A percentile compares a stretch with the other conserved stretches of the same genome.
These are phyloP conservation scores for Brachypodius melanocephalos DNA, from an alignment of 2,113 vertebrate species.

Conservation along the genomic window DNA sequence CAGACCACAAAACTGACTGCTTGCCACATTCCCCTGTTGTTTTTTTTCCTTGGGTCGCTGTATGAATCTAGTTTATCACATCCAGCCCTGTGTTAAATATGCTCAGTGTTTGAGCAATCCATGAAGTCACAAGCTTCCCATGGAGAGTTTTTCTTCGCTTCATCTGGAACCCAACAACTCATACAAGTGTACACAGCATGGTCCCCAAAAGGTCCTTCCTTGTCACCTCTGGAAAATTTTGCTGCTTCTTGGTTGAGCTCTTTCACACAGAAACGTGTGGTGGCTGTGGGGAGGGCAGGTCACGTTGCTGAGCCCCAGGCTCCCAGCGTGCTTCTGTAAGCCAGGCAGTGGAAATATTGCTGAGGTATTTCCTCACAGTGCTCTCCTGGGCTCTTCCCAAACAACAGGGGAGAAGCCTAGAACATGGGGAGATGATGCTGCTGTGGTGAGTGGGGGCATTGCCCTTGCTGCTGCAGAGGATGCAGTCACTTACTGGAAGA, in stretches of 20 bases:
- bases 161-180: constrained; percentile 32
- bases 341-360: neutral
- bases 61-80: constrained; percentile 50
- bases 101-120: constrained; percentile 42
- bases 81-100: constrained; percentile 17
- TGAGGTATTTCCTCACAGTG: neutral
- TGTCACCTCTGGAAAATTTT: constrained; percentile 27
- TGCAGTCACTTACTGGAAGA: constrained; percentile 14
- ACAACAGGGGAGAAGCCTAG: neutral
- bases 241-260: neutral
- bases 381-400: neutral
- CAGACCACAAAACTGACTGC: constrained; percentile 61
- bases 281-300: neutral
- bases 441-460: neutral
- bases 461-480: neutral
- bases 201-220: constrained; percentile 10
- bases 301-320: neutral
- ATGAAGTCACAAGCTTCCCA: constrained; percentile 59
- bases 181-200: neutral
- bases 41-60: constrained; percentile 26
- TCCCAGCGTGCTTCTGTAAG: neutral
- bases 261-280: neutral
- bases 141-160: constrained; percentile 55
- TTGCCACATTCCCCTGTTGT: constrained; percentile 48
- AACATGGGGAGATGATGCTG: neutral